phyloP scores from a whole-genome alignment of 2,797 vertebrate genomes.

The Bradypodion pumilum region DNA sequence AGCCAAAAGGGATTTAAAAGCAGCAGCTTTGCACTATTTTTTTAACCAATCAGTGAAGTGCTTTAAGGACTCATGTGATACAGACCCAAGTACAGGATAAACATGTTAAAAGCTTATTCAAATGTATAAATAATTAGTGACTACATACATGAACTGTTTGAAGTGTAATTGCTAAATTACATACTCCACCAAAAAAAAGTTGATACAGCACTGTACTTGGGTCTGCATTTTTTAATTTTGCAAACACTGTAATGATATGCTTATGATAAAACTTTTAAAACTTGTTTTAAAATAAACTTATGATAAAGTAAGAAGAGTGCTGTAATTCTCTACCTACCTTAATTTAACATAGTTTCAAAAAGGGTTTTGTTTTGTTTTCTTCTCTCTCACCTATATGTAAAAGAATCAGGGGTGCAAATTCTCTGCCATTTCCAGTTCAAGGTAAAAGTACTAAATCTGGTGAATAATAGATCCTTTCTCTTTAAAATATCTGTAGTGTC shows the following conservation, averaged over 20 bases:
- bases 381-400: conserved; percentile 2
- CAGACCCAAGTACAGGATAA: background rate
- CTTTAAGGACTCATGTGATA: background rate
- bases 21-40: background rate
- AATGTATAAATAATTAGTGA: too few species aligned
- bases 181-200: too few species aligned
- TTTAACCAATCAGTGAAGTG: background rate
- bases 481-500: background rate
- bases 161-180: too few species aligned
- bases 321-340: background rate
- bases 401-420: background rate
- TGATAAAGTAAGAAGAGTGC: background rate
- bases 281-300: background rate
- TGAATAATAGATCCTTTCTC: conserved; percentile 23
- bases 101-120: too few species aligned
- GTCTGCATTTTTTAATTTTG: too few species aligned
- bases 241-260: too few species aligned
- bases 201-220: too few species aligned
- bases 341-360: background rate
- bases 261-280: background rate
- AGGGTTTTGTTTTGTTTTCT: background rate
- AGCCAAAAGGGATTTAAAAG: background rate
- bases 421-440: conserved; percentile 24
- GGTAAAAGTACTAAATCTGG: conserved; percentile 32
- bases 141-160: too few species aligned